Conservation (phyloP, 2,888 invertebrate species). For the Ophion ventricosus region DNA sequence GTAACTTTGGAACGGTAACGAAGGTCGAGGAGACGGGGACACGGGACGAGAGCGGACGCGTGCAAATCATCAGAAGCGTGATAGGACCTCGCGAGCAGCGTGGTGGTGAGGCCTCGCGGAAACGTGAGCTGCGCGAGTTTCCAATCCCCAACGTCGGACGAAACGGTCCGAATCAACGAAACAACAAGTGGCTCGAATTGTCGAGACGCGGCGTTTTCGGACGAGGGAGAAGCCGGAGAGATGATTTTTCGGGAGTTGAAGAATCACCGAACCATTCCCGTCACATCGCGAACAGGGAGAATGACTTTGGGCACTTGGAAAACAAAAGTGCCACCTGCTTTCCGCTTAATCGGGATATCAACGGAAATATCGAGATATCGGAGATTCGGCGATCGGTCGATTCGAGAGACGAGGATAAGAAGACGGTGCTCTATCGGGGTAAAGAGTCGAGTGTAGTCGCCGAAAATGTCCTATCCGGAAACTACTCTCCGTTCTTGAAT, state of each 20-base stretch:
- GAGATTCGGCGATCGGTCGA: conserved; percentile 5
- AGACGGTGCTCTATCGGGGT: not conserved
- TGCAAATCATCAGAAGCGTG: conserved; percentile 39
- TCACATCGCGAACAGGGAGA: not conserved
- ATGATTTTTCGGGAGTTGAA: not conserved
- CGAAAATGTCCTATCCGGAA: not conserved
- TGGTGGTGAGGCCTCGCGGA: conserved; percentile 30
- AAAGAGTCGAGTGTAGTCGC: not conserved
- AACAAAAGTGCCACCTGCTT: not conserved
- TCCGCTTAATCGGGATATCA: conserved; percentile 44
- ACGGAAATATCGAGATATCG: conserved; percentile 42
- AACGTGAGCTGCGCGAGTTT: conserved; percentile 56
- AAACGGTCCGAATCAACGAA: conserved; percentile 7
- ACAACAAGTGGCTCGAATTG: not conserved
- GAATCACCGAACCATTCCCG: not conserved
- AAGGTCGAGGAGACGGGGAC: conserved; percentile 66
- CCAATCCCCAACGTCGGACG: conserved; percentile 51
- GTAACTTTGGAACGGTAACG: not conserved
- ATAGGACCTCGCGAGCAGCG: conserved; percentile 40
- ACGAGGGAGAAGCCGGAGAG: conserved; percentile 19
- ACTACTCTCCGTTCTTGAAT: not conserved
- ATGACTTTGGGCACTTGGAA: not conserved
- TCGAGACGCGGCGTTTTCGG: conserved; percentile 5
- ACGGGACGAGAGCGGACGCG: conserved; percentile 61
- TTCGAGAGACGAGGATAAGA: not conserved